Evolutionary conservation across 1,140 invertebrate species (phyloP).

Genomic region (Luehdorfia chinensis): DNA sequence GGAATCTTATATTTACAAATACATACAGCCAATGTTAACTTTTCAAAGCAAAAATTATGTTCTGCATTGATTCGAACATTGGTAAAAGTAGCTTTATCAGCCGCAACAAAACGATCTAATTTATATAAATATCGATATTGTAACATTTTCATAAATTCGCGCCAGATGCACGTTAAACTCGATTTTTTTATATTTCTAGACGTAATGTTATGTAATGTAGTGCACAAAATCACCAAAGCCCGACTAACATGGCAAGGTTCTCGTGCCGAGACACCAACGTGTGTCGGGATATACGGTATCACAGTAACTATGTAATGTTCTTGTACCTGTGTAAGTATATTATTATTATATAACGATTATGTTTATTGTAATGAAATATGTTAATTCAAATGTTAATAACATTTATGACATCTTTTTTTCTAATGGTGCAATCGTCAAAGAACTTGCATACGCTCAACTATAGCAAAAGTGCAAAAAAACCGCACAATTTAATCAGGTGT

Average conservation of each 20-base stretch:
- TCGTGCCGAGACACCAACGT: background rate
- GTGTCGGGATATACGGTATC: conserved; percentile 4
- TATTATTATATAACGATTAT: conserved; percentile 37
- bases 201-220: conserved; percentile 52
- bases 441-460: background rate
- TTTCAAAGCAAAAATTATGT: background rate
- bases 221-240: conserved; percentile 56
- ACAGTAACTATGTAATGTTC: conserved; percentile 22
- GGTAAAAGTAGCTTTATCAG: too few relatives aligned
- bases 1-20: conserved; percentile 11
- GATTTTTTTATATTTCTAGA: conserved; percentile 61
- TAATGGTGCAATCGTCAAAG: conserved; percentile 35
- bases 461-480: background rate
- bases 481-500: too few relatives aligned
- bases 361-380: conserved; percentile 40
- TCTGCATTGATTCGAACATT: too few relatives aligned
- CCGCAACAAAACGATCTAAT: too few relatives aligned
- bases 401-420: conserved; percentile 54
- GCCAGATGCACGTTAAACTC: conserved; percentile 56
- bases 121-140: too few relatives aligned
- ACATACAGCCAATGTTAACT: background rate
- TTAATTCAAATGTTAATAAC: conserved; percentile 54
- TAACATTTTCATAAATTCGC: conserved; percentile 36
- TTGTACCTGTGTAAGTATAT: conserved; percentile 40
- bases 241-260: background rate